Base-by-base conservation (phyloP, 2,888 invertebrate species). In the Herminia tarsipennalis region DNA sequence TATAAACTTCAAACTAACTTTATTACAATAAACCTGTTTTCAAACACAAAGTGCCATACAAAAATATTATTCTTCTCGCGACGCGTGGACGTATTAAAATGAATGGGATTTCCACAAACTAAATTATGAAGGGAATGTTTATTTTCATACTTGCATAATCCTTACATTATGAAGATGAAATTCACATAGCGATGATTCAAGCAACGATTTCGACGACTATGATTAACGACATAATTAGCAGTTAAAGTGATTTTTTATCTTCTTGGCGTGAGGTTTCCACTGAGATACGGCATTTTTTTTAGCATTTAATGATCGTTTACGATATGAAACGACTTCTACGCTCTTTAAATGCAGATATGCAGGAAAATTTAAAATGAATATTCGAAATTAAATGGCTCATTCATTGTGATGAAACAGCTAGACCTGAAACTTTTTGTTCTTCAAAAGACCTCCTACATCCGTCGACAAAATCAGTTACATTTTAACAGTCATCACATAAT, bases 101-200 rank as follows among this genome's bases (percentile, higher is more conserved):
- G 47, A 50, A 61, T 60, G 56, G 45, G 45, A 48, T 59, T 64
- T 60, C 25, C 29, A 24, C 25, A 50, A 59, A 61, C 47, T 55
- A 51, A 61, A 51, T 59, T 59, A 55, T 44, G 38, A 39, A 42
- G 42, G 22, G 28, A 65, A 51, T 53, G 32, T 57, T 30, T 49
- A 62, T 62, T 46, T 56, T 54, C 27, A 20, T 43, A 61, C 66
- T 64, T 62, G 41, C 55, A 66, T 64, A 62, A 66, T 63, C 63
- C 47, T 45, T 32, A 50, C 63, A 47, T 66, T 63, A 48, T 35
- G 58, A 49, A 62, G 49, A 62, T 62, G 44, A 54, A 63, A 62
- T 62, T 57, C 46, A 51, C 54, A 46, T 44, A 48, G 46, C 48
- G 51, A 35, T 54, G 46, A 56, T 45, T 47, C 45, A 14, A 56